These are phyloP conservation scores for Gambusia yucatana DNA, from an alignment of 2,797 vertebrate genomes.

Conservation along the genomic window DNA sequence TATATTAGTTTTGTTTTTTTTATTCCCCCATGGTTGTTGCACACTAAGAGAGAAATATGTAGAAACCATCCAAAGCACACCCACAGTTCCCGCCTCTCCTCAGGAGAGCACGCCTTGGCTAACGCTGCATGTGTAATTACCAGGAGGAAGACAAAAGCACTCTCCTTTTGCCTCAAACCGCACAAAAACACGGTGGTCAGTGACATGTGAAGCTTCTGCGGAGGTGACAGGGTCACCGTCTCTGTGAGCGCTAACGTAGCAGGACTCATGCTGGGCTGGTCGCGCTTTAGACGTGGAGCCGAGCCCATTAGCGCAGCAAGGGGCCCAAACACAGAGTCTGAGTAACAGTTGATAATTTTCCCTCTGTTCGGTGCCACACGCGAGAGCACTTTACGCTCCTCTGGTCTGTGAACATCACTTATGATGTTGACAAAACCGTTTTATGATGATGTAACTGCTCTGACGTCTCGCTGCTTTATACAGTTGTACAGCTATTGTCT, in stretches of 20 bases:
- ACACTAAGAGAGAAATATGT: neutral
- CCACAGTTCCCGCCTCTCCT: neutral
- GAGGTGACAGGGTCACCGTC: constrained; percentile 43
- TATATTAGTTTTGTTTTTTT: neutral
- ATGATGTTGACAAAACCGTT: constrained; percentile 7
- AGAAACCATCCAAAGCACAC: constrained; percentile 8
- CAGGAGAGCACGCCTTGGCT: neutral
- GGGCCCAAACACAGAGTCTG: constrained; percentile 25
- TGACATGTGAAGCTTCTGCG: constrained; percentile 30
- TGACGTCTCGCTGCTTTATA: constrained; percentile 13
- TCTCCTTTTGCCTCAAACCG: constrained; percentile 14
- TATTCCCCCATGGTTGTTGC: neutral
- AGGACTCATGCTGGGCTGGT: constrained; percentile 39
- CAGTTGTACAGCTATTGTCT: neutral
- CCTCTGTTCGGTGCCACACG: constrained; percentile 2
- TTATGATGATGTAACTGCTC: neutral
- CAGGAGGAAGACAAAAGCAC: constrained; percentile 1
- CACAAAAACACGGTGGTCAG: constrained; percentile 27
- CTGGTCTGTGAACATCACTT: constrained; percentile 24
- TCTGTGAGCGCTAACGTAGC: constrained; percentile 35
- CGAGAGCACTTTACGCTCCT: constrained; percentile 20
- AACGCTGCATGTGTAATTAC: neutral
- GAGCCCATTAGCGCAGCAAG: constrained; percentile 55
- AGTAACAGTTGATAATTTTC: constrained; percentile 29
- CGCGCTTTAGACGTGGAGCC: constrained; percentile 37